Percentiles rank a stretch among this genome's conserved stretches.
These are phyloP conservation scores for Punctoribates punctum DNA, from an alignment of 2,888 invertebrate species.

Conservation along the genomic window DNA sequence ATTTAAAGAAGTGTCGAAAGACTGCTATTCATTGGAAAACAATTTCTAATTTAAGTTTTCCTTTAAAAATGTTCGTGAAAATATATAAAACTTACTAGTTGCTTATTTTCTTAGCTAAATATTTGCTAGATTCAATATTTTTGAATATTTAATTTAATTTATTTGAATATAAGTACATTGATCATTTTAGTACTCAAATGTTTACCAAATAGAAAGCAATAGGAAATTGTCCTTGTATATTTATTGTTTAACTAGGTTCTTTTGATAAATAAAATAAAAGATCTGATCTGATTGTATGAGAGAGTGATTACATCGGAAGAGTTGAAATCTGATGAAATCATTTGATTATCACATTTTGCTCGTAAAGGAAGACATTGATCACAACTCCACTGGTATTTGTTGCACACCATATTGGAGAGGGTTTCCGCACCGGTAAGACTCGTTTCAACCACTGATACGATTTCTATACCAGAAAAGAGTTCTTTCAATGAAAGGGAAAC, in stretches of 20 bases:
- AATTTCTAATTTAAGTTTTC: too few relatives aligned
- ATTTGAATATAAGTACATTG: too few relatives aligned
- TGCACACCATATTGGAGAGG: slow-evolving; percentile 39
- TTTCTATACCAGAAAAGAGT: slow-evolving; percentile 45
- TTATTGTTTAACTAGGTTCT: slow-evolving; percentile 8
- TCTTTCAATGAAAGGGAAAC: slow-evolving; percentile 51
- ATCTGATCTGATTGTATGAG: neutral
- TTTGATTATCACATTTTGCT: neutral
- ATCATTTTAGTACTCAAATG: too few relatives aligned
- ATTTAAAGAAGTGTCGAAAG: too few relatives aligned
- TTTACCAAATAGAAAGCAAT: too few relatives aligned
- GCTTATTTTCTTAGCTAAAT: too few relatives aligned
- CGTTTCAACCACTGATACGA: slow-evolving; percentile 45
- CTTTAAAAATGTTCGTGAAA: too few relatives aligned
- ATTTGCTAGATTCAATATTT: too few relatives aligned
- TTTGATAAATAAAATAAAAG: slow-evolving; percentile 1
- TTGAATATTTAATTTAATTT: too few relatives aligned
- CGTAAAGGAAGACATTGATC: neutral
- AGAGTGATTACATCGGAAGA: neutral
- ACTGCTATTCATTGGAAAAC: too few relatives aligned
- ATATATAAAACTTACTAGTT: too few relatives aligned
- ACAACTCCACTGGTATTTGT: slow-evolving; percentile 7
- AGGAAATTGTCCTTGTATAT: too few relatives aligned
- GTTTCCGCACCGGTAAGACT: slow-evolving; percentile 47
- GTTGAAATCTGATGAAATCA: neutral